A percentile compares a stretch with the other conserved stretches of the same genome.
These are phyloP conservation scores for Ceyx melanurus DNA, from an alignment of 2,113 vertebrate genomes.

Conservation along the genomic window DNA sequence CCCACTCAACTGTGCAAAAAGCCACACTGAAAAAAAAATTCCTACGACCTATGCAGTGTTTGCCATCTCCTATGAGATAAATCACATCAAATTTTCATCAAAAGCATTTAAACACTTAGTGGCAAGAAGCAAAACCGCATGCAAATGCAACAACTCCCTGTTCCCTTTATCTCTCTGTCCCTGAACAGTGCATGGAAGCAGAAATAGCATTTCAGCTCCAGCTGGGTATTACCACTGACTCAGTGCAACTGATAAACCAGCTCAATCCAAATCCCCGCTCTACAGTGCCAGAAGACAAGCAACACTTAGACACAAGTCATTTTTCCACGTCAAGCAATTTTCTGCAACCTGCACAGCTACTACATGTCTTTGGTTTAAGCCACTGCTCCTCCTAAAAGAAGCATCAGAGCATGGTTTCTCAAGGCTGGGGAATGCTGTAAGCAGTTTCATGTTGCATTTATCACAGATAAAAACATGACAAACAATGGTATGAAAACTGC, in stretches of 20 bases:
- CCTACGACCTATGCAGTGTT: rapidly evolving
- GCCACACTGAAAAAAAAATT: not conserved
- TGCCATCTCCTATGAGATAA: not conserved
- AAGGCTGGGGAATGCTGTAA: not conserved
- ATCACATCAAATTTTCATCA: not conserved
- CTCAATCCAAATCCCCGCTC: not conserved
- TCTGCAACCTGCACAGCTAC: not conserved
- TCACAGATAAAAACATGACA: not conserved
- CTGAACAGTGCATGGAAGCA: not conserved
- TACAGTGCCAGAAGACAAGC: not conserved
- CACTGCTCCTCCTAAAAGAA: not conserved
- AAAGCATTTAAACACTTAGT: not conserved
- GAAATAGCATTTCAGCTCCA: not conserved
- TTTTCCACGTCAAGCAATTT: not conserved
- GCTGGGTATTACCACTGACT: not conserved
- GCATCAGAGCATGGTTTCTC: not conserved
- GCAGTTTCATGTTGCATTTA: not conserved
- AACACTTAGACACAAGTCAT: not conserved
- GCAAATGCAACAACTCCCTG: rapidly evolving
- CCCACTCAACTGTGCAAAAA: not conserved
- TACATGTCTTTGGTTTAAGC: not conserved
- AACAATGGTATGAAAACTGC: not conserved
- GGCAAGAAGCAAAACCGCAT: not conserved
- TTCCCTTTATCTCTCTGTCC: not conserved
- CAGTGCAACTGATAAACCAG: not conserved